Percentiles rank a stretch among this genome's conserved stretches.
phyloP scores from a whole-genome alignment of 37 sponge, comb jelly and placozoan species.

The Crambe crambe region DNA sequence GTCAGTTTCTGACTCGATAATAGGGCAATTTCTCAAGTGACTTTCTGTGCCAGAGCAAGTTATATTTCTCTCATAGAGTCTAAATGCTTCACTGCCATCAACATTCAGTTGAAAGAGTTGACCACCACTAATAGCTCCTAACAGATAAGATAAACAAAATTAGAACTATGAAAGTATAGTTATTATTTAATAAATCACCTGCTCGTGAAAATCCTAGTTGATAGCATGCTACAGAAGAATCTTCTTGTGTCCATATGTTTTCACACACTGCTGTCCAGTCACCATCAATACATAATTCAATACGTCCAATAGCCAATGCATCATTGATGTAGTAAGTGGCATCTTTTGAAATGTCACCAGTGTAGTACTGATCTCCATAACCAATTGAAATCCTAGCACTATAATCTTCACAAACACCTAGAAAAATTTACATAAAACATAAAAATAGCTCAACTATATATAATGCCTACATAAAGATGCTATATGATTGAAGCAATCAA shows the following conservation, averaged over 20 bases:
- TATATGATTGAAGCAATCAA: no score
- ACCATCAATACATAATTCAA: not conserved
- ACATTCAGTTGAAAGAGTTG: not conserved
- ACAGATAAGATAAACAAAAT: not conserved
- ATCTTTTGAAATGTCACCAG: slow-evolving; percentile 8
- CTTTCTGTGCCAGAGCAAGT: not conserved
- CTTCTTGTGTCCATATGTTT: not conserved
- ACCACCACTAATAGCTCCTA: slow-evolving; percentile 4
- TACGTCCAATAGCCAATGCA: not conserved
- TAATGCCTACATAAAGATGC: not conserved
- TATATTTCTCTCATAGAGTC: not conserved
- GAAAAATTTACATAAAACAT: not conserved
- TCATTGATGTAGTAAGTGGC: not conserved
- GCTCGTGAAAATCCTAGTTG: not conserved
- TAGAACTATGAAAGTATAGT: not conserved
- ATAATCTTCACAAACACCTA: slow-evolving; percentile 1
- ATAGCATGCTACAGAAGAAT: slow-evolving; percentile 4
- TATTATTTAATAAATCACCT: not conserved
- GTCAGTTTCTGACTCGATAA: not conserved
- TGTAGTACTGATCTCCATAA: not conserved
- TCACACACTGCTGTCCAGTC: not conserved
- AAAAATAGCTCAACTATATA: not conserved
- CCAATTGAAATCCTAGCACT: slow-evolving; percentile 2
- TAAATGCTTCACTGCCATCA: not conserved
- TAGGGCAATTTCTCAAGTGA: not conserved